A percentile compares a stretch with the other conserved stretches of the same genome.
Evolutionary conservation across 1,140 invertebrate species (phyloP).

Genomic region (Neodiprion lecontei): DNA sequence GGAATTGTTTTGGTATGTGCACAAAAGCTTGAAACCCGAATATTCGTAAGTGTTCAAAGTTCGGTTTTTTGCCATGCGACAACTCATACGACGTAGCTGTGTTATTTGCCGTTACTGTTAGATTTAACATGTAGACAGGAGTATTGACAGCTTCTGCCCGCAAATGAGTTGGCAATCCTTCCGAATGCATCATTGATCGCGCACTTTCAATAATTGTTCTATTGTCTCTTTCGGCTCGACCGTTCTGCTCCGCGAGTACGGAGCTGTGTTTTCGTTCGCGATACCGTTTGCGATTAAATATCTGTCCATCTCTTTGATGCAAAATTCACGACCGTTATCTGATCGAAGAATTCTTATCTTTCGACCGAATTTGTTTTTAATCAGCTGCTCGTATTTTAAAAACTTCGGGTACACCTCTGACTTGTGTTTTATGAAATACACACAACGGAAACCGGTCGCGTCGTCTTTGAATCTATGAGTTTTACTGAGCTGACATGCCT

Average conservation of each 20-base stretch:
- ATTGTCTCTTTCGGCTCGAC: slow-evolving; percentile 48
- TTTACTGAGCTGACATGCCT: slow-evolving; percentile 42
- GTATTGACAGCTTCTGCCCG: slow-evolving; percentile 58
- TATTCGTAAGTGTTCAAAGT: slow-evolving; percentile 34
- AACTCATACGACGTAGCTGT: slow-evolving; percentile 18
- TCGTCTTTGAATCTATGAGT: slow-evolving; percentile 39
- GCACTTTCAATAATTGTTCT: slow-evolving; percentile 50
- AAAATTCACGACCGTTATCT: slow-evolving; percentile 22
- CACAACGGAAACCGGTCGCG: slow-evolving; percentile 24
- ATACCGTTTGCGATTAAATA: slow-evolving; percentile 11
- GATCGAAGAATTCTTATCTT: slow-evolving; percentile 13
- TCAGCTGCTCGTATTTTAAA: slow-evolving; percentile 11
- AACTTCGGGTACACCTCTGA: slow-evolving; percentile 7
- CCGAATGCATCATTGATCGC: slow-evolving; percentile 43
- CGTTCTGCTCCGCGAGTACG: slow-evolving; percentile 51
- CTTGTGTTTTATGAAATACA: slow-evolving; percentile 32
- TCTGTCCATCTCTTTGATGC: not conserved
- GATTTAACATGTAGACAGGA: slow-evolving; percentile 34
- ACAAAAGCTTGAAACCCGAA: slow-evolving; percentile 43
- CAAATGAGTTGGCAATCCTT: slow-evolving; percentile 41
- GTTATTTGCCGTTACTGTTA: not conserved
- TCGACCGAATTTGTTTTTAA: not conserved
- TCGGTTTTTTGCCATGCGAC: slow-evolving; percentile 26
- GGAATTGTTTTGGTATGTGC: slow-evolving; percentile 20
- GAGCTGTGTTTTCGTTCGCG: slow-evolving; percentile 29